These are phyloP conservation scores for Toxonevra muliebris DNA, from an alignment of 2,888 invertebrate genomes.

Conservation along the genomic window DNA sequence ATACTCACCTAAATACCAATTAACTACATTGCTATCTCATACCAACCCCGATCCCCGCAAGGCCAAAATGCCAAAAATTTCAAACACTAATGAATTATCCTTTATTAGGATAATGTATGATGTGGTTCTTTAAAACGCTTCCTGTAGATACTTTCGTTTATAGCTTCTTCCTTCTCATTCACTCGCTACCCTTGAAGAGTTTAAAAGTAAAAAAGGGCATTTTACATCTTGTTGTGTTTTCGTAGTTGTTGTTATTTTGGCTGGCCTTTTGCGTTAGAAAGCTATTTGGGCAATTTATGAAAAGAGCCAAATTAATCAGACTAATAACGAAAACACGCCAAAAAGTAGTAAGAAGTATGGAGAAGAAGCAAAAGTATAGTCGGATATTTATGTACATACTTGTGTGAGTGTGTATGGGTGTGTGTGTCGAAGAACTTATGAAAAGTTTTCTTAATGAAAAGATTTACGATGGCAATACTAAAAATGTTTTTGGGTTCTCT, in stretches of 20 bases:
- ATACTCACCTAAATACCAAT: no score
- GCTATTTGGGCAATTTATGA: slow-evolving; percentile 60
- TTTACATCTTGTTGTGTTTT: slow-evolving; percentile 31
- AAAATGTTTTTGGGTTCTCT: slow-evolving; percentile 28
- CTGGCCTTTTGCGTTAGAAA: neutral
- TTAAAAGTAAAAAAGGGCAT: slow-evolving; percentile 47
- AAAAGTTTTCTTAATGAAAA: slow-evolving; percentile 66
- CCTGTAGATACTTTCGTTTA: neutral
- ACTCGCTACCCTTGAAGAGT: slow-evolving; percentile 13
- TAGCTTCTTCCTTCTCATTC: neutral
- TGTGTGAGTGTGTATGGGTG: no score
- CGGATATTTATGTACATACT: slow-evolving; percentile 26
- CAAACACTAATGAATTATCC: slow-evolving; percentile 63
- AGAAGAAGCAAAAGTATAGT: slow-evolving; percentile 23
- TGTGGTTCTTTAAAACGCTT: slow-evolving; percentile 51
- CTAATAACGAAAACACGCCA: slow-evolving; percentile 64
- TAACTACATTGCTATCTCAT: no score
- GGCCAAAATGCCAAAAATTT: slow-evolving; percentile 58
- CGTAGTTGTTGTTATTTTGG: neutral
- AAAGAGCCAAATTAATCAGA: slow-evolving; percentile 66
- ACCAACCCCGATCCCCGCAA: no score
- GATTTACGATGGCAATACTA: slow-evolving; percentile 60
- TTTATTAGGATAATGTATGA: slow-evolving; percentile 64
- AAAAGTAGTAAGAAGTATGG: slow-evolving; percentile 44
- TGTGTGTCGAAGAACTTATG: slow-evolving; percentile 49